Percentiles rank a stretch among this genome's conserved stretches.
Conservation (phyloP, 1,140 invertebrate genomes). For the Sitophilus oryzae region DNA sequence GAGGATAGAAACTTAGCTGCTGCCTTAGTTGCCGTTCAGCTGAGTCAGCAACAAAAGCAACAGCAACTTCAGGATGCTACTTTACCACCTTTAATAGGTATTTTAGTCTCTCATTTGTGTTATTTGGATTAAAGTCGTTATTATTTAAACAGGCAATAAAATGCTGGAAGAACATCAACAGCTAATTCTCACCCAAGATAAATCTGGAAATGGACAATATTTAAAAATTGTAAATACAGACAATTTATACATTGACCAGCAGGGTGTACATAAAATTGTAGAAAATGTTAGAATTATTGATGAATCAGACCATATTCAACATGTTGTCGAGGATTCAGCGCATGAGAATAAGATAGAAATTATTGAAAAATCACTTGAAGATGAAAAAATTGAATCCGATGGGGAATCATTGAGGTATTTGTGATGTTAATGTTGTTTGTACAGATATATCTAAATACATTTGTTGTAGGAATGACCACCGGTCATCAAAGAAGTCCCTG, state of each 20-base stretch:
- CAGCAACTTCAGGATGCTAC: slow-evolving; percentile 40
- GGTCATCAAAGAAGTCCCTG: slow-evolving; percentile 52
- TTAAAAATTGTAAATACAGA: slow-evolving; percentile 41
- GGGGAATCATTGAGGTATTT: slow-evolving; percentile 27
- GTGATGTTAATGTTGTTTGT: neutral
- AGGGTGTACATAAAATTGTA: slow-evolving; percentile 30
- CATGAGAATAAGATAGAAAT: slow-evolving; percentile 22
- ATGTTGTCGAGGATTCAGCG: slow-evolving; percentile 6
- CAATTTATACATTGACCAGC: slow-evolving; percentile 35
- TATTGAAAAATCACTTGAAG: slow-evolving; percentile 36
- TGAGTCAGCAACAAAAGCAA: slow-evolving; percentile 49
- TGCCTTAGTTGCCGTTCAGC: slow-evolving; percentile 49
- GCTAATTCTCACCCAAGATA: slow-evolving; percentile 36
- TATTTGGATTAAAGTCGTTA: neutral
- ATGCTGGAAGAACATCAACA: slow-evolving; percentile 34
- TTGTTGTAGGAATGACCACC: slow-evolving; percentile 40
- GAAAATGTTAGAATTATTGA: slow-evolving; percentile 25
- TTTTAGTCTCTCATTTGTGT: neutral
- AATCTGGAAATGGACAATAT: slow-evolving; percentile 31
- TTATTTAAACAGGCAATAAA: slow-evolving; percentile 20
- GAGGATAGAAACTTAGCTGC: slow-evolving; percentile 49
- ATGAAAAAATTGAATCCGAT: slow-evolving; percentile 38
- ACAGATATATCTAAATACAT: neutral
- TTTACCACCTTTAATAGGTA: slow-evolving; percentile 29
- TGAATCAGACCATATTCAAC: slow-evolving; percentile 17